Conservation (phyloP, 64 coral and sea anemone species). For the Anthopleura sola region DNA sequence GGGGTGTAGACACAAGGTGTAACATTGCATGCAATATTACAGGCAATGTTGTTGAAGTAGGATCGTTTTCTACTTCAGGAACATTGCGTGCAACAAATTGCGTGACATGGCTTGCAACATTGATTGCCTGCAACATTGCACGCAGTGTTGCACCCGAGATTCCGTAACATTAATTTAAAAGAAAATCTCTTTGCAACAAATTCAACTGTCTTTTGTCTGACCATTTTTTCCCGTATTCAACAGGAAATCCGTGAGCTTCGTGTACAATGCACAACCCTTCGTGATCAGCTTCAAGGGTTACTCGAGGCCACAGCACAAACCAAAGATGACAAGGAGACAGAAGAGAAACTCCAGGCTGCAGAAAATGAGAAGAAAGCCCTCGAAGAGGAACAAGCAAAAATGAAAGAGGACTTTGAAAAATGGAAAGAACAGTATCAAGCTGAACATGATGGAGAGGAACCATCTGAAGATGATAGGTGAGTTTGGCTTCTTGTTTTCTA, state of each 20-base stretch:
- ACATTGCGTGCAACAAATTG: no score
- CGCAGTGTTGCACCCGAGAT: no score
- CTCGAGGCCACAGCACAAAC: conserved; percentile 56
- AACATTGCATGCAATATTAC: no score
- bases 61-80: no score
- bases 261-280: conserved; percentile 66
- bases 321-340: conserved; percentile 78
- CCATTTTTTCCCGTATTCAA: neutral
- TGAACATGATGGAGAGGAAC: conserved; percentile 74
- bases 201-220: neutral
- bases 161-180: no score
- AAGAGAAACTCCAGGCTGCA: conserved; percentile 79
- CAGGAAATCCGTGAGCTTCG: conserved; percentile 83
- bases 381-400: conserved; percentile 31
- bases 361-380: conserved; percentile 84
- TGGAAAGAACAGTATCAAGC: conserved; percentile 64
- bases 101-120: no score
- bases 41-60: no score
- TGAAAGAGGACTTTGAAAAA: conserved; percentile 81
- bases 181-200: neutral
- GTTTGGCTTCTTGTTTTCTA: neutral
- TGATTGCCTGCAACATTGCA: no score
- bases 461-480: conserved; percentile 59
- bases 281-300: conserved; percentile 78
- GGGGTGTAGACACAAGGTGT: no score